Evolutionary conservation across 2,888 invertebrate species (phyloP), one percentile per base, ranked within the genome.

Genomic region (Zeuzera pyrina): DNA sequence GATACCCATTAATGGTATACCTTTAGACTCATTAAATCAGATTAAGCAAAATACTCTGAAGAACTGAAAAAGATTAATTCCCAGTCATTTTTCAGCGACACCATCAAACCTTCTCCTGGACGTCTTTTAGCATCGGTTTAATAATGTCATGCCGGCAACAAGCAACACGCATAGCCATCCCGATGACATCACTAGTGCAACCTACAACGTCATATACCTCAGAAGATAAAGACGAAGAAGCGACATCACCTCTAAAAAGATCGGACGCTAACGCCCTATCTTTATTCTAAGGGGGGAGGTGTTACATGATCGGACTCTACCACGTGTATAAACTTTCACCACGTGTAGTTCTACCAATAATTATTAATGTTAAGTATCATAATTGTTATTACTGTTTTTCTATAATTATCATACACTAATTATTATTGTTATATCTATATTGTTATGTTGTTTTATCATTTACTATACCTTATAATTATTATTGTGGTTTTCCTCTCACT

Each of bases 241-340:
- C 6, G 11, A 7, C 15, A 3, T n/a, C 33, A 11, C 29, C 19
- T 22, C 8, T 21, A 10, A 15, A 31, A 39, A 38, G 30, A 33
- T 38, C 30, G 26, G 33, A 30, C 33, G 27, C 30, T n/a, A 31
- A 31, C 25, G 27, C 29, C 33, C 35, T 31, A 38, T 38, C 38
- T 38, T 38, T 38, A 23, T 35, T 38, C 35, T 35, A 35, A 35
- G 33, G 22, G 35, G 38, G 38, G 35, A 33, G 30, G 34, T 37
- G 37, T 34, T 37, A 37, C 10, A 22, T 31, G 31, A 12, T 11
- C 1, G n/a, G n/a, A n/a, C n/a, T n/a, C n/a, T n/a, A n/a, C n/a
- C n/a, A n/a, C n/a, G n/a, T n/a, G n/a, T n/a, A n/a, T n/a, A n/a
- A n/a, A n/a, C n/a, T n/a, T n/a, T n/a, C n/a, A n/a, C n/a, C n/a